Percentiles rank a stretch among this genome's conserved stretches.
Conservation (phyloP, 2,113 vertebrate species). For the Triplophysa rosa region DNA sequence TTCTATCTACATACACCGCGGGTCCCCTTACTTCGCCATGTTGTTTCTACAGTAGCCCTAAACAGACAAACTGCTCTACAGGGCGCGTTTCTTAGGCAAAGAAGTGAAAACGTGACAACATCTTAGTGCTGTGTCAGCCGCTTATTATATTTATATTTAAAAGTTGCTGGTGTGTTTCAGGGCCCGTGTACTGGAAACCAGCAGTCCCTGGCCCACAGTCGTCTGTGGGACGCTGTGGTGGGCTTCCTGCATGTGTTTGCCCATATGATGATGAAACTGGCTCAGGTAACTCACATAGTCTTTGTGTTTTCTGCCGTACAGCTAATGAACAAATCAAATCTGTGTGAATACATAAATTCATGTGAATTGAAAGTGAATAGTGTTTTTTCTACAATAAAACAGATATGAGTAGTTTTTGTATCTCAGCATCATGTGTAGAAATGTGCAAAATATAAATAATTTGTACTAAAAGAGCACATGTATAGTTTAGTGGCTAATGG, state of each 20-base stretch:
- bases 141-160: neutral
- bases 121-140: no score
- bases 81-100: no score
- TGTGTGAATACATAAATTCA: neutral
- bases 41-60: no score
- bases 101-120: no score
- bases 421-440: neutral
- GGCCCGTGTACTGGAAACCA: constrained; percentile 96
- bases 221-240: constrained; percentile 94
- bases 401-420: neutral
- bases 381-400: neutral
- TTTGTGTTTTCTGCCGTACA: neutral
- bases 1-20: no score
- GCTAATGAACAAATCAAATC: neutral
- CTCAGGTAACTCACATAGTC: constrained; percentile 78
- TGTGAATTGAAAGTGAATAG: neutral
- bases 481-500: neutral
- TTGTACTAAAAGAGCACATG: constrained; percentile 11
- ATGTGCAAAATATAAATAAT: constrained; percentile 1
- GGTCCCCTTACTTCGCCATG: no score
- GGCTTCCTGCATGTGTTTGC: constrained; percentile 97
- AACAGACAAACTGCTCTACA: no score
- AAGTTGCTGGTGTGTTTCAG: constrained; percentile 63
- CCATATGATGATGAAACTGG: constrained; percentile 98
- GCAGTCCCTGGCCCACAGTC: constrained; percentile 93